A percentile compares a stretch with the other conserved stretches of the same genome.
phyloP scores from a whole-genome alignment of 2,113 vertebrate species.

The Todiramphus saurophagus region DNA sequence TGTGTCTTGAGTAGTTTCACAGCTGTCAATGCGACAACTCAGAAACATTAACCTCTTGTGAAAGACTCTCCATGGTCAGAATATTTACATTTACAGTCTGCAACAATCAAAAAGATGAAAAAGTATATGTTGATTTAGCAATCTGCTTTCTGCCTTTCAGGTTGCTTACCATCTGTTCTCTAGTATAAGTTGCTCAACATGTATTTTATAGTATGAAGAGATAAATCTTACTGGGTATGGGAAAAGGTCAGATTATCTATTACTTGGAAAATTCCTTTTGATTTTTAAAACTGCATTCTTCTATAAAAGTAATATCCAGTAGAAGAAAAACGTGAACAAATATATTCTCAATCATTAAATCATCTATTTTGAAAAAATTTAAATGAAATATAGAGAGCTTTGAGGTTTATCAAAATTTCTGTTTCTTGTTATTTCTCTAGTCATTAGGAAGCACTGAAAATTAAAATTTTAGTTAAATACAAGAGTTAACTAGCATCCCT shows the following conservation, averaged over 20 bases:
- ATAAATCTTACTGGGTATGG: background rate
- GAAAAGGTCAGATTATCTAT: background rate
- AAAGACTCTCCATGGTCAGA: background rate
- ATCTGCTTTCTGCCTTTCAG: background rate
- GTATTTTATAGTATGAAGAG: background rate
- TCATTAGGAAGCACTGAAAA: background rate
- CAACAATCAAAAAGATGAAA: background rate
- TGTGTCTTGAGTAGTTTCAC: background rate
- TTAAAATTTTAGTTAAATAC: accelerated
- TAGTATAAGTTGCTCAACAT: background rate
- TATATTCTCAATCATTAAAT: background rate
- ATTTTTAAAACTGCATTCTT: background rate
- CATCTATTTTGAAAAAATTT: background rate
- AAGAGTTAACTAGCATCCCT: background rate
- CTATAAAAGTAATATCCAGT: background rate
- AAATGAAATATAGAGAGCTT: background rate
- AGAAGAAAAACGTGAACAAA: background rate
- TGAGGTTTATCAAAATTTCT: background rate
- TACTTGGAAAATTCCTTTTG: background rate
- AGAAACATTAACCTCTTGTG: background rate
- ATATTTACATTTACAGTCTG: background rate
- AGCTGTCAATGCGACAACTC: background rate
- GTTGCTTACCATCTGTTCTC: background rate
- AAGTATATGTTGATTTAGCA: background rate
- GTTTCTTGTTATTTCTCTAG: background rate